phyloP scores from a whole-genome alignment of 2,113 vertebrate genomes.

The Stictonetta naevosa region DNA sequence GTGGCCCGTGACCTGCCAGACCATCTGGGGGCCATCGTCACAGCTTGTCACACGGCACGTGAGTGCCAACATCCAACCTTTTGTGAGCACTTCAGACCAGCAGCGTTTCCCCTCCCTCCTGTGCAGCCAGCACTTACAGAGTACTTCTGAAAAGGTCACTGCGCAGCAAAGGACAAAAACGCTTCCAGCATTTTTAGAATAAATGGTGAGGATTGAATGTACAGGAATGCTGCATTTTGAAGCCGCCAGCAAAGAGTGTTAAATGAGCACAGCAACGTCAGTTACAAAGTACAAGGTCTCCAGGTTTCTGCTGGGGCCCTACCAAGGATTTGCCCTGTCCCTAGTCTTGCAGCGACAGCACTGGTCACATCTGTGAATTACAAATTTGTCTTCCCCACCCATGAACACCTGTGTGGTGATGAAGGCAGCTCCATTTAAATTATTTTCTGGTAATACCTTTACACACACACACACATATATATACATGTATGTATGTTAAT shows the following conservation, averaged over 20 bases:
- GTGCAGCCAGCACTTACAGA: rapidly evolving
- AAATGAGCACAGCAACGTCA: background rate
- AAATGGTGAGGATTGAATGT: background rate
- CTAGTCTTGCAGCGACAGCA: background rate
- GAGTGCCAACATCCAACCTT: no score
- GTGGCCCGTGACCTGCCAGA: background rate
- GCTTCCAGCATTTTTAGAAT: background rate
- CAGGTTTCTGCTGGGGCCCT: background rate
- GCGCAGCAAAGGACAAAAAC: background rate
- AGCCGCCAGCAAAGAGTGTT: background rate
- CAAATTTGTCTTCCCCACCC: background rate
- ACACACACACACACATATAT: no score
- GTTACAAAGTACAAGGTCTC: background rate
- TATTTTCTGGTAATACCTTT: background rate
- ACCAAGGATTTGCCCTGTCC: background rate
- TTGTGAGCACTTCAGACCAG: background rate
- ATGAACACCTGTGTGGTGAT: background rate
- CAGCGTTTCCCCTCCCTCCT: background rate
- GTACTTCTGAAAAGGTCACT: background rate
- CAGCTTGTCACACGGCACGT: background rate
- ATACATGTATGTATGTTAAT: no score
- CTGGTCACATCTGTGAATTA: background rate
- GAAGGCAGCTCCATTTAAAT: background rate
- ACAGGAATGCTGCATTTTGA: background rate
- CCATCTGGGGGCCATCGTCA: no score